phyloP scores from a whole-genome alignment of 2,888 invertebrate genomes.

The Proisotoma minuta region DNA sequence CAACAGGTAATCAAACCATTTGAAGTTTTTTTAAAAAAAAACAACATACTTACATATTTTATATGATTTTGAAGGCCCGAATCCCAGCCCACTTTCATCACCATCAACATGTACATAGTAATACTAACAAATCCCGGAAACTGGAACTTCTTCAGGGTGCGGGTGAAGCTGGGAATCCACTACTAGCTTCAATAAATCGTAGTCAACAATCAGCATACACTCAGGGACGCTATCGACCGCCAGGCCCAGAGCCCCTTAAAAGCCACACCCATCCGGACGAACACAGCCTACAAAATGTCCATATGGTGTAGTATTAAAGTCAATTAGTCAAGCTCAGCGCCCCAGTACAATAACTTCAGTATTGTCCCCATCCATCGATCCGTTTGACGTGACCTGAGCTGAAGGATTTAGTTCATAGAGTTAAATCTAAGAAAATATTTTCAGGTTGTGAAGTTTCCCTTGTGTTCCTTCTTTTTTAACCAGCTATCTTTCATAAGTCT shows the following conservation, averaged over 20 bases:
- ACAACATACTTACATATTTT: neutral
- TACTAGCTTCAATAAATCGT: slow-evolving; percentile 33
- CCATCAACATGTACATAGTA: slow-evolving; percentile 42
- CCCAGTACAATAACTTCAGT: too few relatives aligned
- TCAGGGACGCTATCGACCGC: slow-evolving; percentile 35
- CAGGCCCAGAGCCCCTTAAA: slow-evolving; percentile 43
- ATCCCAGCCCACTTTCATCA: slow-evolving; percentile 42
- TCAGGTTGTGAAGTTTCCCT: too few relatives aligned
- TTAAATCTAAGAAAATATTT: too few relatives aligned
- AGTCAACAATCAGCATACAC: slow-evolving; percentile 33
- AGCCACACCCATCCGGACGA: slow-evolving; percentile 46
- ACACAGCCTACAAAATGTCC: slow-evolving; percentile 47
- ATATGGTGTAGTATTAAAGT: slow-evolving; percentile 46
- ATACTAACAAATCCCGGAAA: slow-evolving; percentile 36
- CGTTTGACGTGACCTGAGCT: too few relatives aligned
- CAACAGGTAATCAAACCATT: slow-evolving; percentile 37
- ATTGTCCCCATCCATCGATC: too few relatives aligned
- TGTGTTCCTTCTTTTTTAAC: too few relatives aligned
- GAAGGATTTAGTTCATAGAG: too few relatives aligned
- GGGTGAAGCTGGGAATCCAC: slow-evolving; percentile 45
- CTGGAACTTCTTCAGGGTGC: slow-evolving; percentile 43
- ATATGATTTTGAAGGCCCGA: slow-evolving; percentile 26
- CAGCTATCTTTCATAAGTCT: too few relatives aligned
- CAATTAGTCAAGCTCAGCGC: too few relatives aligned
- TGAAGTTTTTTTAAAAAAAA: neutral